Base-by-base conservation (phyloP, 2,113 vertebrate genomes). In the Hippocampus abdominalis region DNA sequence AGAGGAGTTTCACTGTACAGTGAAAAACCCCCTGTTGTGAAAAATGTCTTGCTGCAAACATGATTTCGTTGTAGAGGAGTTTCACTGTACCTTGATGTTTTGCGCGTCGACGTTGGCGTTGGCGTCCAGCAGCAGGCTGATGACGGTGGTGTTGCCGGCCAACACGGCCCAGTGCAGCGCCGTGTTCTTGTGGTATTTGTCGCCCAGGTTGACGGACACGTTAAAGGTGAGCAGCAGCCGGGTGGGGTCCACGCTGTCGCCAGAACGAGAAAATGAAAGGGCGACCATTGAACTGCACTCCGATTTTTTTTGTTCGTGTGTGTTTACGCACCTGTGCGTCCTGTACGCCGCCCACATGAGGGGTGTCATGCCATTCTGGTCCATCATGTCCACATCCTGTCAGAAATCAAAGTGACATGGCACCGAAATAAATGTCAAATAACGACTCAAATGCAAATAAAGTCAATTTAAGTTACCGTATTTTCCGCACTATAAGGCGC, bases 351-450 rank as follows among this genome's bases (percentile, higher is more conserved):
- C 97, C 97, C 97, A 99, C 97, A 99, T 99, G 86, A 99, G 91
- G 76, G 97, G 97, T 44, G 97, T 98, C 97, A 99, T 99, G 90
- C 97, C 97, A 74, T 99, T 99, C 88, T 99, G 97, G 92, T 99
- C 97, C 97, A 99, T 99, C 97, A 98, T 98, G 91, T 99, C 97
- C 77, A 99, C 97, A 87, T 99, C 97, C 97, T 98, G 84, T 36
- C 32, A 36, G 32, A 36, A 36, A 36, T 36, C 32, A 36, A 36
- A 36, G 32, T 36, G 32, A 36, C 32, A 6, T 36, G 32, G 32
- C 32, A 6, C 32, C 32, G 7, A 36, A 36, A 36, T 36, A 36
- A 36, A 36, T 1, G 32, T 36, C 32, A 6, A 36, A 5, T 32
- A 5, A 32, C 29, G 29, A 32, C 29, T 32, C 29, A 32, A 32